Evolutionary conservation across 2,113 vertebrate genomes (phyloP).

Genomic region (Semnornis frantzii): DNA sequence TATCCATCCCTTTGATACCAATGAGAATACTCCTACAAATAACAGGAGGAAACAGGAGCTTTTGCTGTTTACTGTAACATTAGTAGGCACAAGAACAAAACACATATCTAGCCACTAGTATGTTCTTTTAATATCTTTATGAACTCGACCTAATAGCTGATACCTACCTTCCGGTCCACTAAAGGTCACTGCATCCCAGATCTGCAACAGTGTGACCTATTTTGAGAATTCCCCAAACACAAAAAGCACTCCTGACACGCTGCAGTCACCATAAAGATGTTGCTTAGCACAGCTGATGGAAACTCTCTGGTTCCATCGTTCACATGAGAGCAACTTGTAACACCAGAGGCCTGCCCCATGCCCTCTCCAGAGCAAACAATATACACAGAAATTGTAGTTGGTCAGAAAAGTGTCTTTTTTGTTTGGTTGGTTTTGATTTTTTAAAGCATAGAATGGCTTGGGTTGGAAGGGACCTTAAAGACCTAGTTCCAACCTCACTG

Average conservation of each 20-base stretch:
- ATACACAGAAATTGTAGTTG: background rate
- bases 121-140: slow-evolving; percentile 20
- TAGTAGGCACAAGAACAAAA: slow-evolving; percentile 25
- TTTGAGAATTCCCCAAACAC: background rate
- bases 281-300: background rate
- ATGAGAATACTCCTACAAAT: background rate
- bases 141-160: background rate
- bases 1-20: background rate
- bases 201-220: background rate
- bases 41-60: background rate
- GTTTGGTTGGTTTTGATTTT: background rate
- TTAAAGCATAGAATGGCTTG: too few relatives aligned
- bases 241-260: background rate
- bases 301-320: background rate
- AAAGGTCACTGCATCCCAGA: slow-evolving; percentile 28
- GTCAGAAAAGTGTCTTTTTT: background rate
- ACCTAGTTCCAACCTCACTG: too few relatives aligned
- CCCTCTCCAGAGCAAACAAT: background rate
- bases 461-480: too few relatives aligned
- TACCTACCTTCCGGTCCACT: slow-evolving; percentile 36
- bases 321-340: background rate
- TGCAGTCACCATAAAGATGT: background rate
- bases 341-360: background rate
- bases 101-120: background rate
- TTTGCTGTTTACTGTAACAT: background rate